Base-by-base conservation (phyloP, 2,113 vertebrate species). In the Seriola dumerili region DNA sequence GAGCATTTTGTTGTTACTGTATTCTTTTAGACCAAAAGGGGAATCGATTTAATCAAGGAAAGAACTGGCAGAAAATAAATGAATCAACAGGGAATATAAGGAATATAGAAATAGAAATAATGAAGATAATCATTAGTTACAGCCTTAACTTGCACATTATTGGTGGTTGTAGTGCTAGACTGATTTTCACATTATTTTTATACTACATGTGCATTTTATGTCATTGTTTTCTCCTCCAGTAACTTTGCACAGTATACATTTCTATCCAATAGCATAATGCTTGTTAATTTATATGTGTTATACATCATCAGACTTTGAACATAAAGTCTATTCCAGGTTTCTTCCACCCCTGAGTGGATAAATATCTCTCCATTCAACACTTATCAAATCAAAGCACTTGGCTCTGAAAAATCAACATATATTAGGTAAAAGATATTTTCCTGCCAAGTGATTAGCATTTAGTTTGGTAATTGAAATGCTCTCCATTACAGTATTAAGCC, bases 381-480 rank as follows among this genome's bases (percentile, higher is more conserved):
- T 2, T 32, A 58, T 63, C 23, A 58, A 72, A 61, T 71, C 3
- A 4, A 61, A 73, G 12, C 48, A 52, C 44, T 40, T 70, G 8
- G 50, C 58, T 61, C 42, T 48, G 12, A 46, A 67, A 74, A 74
- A 65, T 25, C n/a, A 55, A 52, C 40, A 29, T 40, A 40, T 64
- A 54, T 66, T 17, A 38, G 7, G 32, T 21, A 42, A 40, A 54
- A 64, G 6, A 42, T 50, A 52, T 36, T 68, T 84, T 61, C n/a
- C 57, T 76, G 25, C 42, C 29, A 57, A 16, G 17, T 70, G 50
- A 78, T 77, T 38, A 62, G 13, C 40, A 73, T 71, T 69, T 16
- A 50, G 58, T 62, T 87, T 76, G 46, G 81, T 21, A 68, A 65
- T 78, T 48, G 10, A 66, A 78, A 71, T n/a, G 3, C 38, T 61